Base-by-base conservation (phyloP, 1,140 invertebrate genomes). In the Papilio polytes region DNA sequence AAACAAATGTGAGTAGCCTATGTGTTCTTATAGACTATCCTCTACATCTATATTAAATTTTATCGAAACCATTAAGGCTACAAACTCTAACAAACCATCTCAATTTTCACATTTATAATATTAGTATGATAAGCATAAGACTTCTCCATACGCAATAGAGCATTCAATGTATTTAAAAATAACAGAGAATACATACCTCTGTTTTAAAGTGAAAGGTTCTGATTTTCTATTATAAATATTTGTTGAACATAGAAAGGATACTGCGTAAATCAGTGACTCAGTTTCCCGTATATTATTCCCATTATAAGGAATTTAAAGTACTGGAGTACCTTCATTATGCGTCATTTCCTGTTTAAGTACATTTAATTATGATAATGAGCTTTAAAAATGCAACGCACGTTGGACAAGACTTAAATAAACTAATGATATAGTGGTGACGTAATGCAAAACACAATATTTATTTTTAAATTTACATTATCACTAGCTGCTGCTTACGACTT, bases 321-420 rank as follows among this genome's bases (percentile, higher is more conserved):
- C 26, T 7, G 15, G 63, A 31, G 63, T 36, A 70, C 63, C 63
- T 70, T 31, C 63, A 70, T 70, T 70, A 70, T 18, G 63, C 6
- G 63, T 36, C 63, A 26, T 70, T 70, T 70, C 63, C 63, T 70
- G 63, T 70, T 70, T 70, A 36, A 70, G 63, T 70, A 70, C 13
- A 70, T 70, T 70, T 70, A 70, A 70, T 36, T 70, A 70, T 70
- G 63, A 1, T 70, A 70, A 70, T 70, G 63, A 70, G 63, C 63
- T 70, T 70, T 70, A 36, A 70, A 31, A 70, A 31, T 36, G 63
- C 63, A 70, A 70, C 31, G 3, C 63, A 70, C 63, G 63, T 6
- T 13, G 26, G 63, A 70, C 63, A 26, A 70, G 22, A 70, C 63
- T 18, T 70, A 70, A 70, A 70, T 70, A 36, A 31, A 70, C 26